Percentiles rank a stretch among this genome's conserved stretches.
phyloP scores from a whole-genome alignment of 1,140 invertebrate species.

The Lasioglossum albipes region DNA sequence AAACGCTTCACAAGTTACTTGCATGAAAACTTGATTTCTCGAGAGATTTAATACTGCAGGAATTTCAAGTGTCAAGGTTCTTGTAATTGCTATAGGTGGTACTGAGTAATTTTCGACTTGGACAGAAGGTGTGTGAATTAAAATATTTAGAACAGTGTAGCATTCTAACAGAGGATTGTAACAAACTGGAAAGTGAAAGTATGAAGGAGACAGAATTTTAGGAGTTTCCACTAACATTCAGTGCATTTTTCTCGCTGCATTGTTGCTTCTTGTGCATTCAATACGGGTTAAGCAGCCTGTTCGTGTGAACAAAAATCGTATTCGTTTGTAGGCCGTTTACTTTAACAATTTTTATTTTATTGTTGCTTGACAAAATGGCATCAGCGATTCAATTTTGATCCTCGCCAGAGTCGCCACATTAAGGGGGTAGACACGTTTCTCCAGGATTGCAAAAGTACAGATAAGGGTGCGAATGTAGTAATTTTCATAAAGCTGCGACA shows the following conservation, averaged over 20 bases:
- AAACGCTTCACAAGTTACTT: constrained; percentile 7
- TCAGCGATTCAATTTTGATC: too few species aligned
- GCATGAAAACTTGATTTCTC: constrained; percentile 6
- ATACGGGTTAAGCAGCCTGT: background rate
- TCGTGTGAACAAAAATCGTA: too few species aligned
- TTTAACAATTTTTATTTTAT: too few species aligned
- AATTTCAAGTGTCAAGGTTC: background rate
- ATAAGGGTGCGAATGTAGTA: too few species aligned
- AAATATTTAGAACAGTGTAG: background rate
- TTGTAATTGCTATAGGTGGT: background rate
- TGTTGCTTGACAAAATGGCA: too few species aligned
- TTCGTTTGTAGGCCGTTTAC: too few species aligned
- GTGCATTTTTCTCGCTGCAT: background rate
- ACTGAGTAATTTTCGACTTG: background rate
- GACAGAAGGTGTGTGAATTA: background rate
- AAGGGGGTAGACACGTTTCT: too few species aligned
- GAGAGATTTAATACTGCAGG: background rate
- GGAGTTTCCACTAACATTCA: background rate
- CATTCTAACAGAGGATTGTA: background rate
- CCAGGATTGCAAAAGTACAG: too few species aligned
- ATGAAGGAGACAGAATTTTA: background rate
- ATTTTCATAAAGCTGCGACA: too few species aligned
- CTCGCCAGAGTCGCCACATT: too few species aligned
- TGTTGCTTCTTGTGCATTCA: background rate
- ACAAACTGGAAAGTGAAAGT: background rate